These are phyloP conservation scores for Todiramphus saurophagus DNA, from an alignment of 2,113 vertebrate genomes.

Conservation along the genomic window DNA sequence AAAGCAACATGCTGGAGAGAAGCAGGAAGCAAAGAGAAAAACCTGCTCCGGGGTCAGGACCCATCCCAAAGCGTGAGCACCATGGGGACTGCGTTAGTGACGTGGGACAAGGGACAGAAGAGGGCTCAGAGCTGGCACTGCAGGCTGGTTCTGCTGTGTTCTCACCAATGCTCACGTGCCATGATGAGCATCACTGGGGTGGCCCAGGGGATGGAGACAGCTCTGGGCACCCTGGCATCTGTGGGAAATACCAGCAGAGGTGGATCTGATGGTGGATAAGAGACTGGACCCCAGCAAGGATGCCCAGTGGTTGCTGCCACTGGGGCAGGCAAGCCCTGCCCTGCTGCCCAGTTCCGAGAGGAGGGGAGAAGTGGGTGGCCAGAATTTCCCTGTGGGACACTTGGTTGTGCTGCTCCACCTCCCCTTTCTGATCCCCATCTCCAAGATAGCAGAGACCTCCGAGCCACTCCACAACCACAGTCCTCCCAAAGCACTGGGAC, in stretches of 20 bases:
- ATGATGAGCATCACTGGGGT: neutral
- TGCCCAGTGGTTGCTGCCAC: neutral
- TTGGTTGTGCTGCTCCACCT: neutral
- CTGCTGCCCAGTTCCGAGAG: neutral
- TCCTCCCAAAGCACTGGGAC: neutral
- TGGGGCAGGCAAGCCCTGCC: accelerated
- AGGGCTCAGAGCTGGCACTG: neutral
- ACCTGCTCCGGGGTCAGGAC: neutral
- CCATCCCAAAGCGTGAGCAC: neutral
- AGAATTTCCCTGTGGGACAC: neutral
- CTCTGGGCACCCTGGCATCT: neutral
- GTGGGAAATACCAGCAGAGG: neutral
- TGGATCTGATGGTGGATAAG: neutral
- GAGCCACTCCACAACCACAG: neutral
- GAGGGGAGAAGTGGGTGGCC: neutral
- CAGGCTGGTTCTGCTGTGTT: neutral
- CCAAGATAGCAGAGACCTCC: neutral
- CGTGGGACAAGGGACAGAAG: neutral
- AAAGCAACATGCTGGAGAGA: neutral
- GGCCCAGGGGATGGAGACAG: neutral
- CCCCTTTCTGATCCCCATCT: neutral
- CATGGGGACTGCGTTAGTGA: neutral
- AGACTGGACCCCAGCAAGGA: neutral
- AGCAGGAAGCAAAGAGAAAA: neutral
- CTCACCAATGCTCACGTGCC: accelerated